Conservation (phyloP, 2,113 vertebrate species). For the Dipodomys spectabilis region DNA sequence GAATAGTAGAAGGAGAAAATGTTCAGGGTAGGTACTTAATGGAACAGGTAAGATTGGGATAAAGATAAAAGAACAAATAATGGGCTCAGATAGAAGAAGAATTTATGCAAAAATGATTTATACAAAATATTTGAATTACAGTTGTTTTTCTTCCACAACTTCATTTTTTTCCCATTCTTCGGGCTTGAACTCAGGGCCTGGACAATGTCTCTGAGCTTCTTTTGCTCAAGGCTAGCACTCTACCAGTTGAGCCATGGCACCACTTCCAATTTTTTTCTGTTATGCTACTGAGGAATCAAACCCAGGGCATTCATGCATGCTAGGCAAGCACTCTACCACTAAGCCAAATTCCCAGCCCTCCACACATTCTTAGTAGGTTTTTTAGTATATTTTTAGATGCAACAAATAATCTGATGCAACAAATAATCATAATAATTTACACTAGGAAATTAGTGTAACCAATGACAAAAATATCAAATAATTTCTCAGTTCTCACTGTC, state of each 20-base stretch:
- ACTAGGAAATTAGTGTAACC: neutral
- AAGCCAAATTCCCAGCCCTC: neutral
- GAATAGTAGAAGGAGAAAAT: neutral
- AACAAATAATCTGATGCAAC: neutral
- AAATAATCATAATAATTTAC: neutral
- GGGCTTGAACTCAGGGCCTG: too few relatives aligned
- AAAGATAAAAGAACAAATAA: neutral
- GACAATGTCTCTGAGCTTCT: too few relatives aligned
- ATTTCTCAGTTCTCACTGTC: neutral
- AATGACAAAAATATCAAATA: neutral
- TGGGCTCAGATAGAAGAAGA: neutral
- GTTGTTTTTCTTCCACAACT: neutral
- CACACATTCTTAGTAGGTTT: conserved; percentile 4
- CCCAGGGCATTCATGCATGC: too few relatives aligned
- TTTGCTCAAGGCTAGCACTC: too few relatives aligned
- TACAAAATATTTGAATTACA: neutral
- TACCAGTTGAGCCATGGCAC: too few relatives aligned
- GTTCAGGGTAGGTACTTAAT: neutral
- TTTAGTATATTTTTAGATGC: conserved; percentile 18
- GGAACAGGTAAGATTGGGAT: neutral
- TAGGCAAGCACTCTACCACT: too few relatives aligned
- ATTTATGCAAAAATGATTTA: neutral
- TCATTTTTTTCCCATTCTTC: too few relatives aligned
- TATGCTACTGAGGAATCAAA: too few relatives aligned
- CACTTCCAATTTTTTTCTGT: too few relatives aligned